Evolutionary conservation across 2,888 invertebrate species (phyloP), one percentile per base, ranked within the genome.

Genomic region (Hedychridium roseum): DNA sequence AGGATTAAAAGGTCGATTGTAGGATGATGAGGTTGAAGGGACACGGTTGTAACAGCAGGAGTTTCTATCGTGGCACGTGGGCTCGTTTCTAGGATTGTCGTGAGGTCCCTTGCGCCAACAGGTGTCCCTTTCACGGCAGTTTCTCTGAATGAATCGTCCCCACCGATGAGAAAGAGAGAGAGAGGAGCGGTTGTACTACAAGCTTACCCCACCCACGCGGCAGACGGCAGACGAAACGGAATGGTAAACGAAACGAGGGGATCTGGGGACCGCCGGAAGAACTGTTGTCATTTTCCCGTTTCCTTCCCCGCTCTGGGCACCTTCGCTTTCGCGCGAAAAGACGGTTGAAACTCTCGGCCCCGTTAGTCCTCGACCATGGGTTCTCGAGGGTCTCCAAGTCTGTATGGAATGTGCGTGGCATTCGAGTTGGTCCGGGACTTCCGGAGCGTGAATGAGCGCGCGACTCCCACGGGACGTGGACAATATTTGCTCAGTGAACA

Each of bases 81-180:
- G 64, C 62, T 64, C 63, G 69, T 72, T 75, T 76, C 76, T 74
- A 70, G 71, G 68, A 76, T 71, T 76, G 75, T 75, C 73, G 65
- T 68, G 62, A 62, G 67, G 63, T 52, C 57, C 50, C 57, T 30
- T 50, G 68, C 65, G 74, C 74, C 78, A 79, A 79, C 78, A 79
- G 78, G 78, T 78, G 78, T 79, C 78, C 74, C 78, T 78, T 79
- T 78, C 77, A 79, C 75, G 75, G 74, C 69, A 73, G 73, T 78
- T 79, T 79, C 78, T 78, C 78, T 76, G 76, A 79, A 78, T 78
- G 78, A 77, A 77, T 76, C 76, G 73, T 73, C 74, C 76, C 76
- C 74, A 66, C 66, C 60, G 64, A 54, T 54, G 55, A 53, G 53
- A 43, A 40, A 36, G 32, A 52, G 52, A 4, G 42, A 57, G 66